Conservation (phyloP, 2,888 invertebrate species). For the Drosophila greeni region DNA sequence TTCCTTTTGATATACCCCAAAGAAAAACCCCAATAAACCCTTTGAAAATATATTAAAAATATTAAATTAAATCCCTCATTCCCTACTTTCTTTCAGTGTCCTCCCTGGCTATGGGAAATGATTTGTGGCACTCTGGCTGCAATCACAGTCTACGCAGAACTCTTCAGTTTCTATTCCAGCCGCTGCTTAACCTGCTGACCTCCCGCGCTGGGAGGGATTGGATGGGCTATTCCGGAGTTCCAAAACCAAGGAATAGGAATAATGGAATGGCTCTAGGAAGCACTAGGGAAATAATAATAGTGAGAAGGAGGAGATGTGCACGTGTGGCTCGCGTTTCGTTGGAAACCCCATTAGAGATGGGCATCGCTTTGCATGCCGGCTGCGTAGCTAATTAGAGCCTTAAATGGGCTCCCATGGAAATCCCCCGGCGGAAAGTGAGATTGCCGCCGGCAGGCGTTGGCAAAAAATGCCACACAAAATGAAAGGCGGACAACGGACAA, state of each 20-base stretch:
- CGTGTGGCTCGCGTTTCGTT: constrained; percentile 15
- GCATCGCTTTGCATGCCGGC: constrained; percentile 68
- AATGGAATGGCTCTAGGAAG: constrained; percentile 24
- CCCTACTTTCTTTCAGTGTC: no score
- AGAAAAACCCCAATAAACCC: neutral
- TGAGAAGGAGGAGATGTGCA: constrained; percentile 8
- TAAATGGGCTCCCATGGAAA: constrained; percentile 60
- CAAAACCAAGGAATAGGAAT: constrained; percentile 1
- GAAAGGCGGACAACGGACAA: constrained; percentile 7
- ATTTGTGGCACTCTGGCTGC: constrained; percentile 66
- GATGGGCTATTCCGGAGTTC: constrained; percentile 22
- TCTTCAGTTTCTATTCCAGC: constrained; percentile 21
- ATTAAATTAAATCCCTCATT: no score
- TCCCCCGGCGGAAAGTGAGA: constrained; percentile 70
- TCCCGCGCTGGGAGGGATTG: constrained; percentile 48
- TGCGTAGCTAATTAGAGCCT: constrained; percentile 78
- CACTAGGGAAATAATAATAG: neutral
- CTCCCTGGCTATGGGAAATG: constrained; percentile 43
- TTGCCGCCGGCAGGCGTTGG: constrained; percentile 62
- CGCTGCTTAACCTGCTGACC: constrained; percentile 75
- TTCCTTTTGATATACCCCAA: neutral
- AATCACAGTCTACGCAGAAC: constrained; percentile 69
- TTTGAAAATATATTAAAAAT: neutral
- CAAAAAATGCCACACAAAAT: constrained; percentile 61
- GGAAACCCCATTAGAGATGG: constrained; percentile 27